Evolutionary conservation across 2,113 vertebrate species (phyloP).

Genomic region (Dolichotis patagonum): DNA sequence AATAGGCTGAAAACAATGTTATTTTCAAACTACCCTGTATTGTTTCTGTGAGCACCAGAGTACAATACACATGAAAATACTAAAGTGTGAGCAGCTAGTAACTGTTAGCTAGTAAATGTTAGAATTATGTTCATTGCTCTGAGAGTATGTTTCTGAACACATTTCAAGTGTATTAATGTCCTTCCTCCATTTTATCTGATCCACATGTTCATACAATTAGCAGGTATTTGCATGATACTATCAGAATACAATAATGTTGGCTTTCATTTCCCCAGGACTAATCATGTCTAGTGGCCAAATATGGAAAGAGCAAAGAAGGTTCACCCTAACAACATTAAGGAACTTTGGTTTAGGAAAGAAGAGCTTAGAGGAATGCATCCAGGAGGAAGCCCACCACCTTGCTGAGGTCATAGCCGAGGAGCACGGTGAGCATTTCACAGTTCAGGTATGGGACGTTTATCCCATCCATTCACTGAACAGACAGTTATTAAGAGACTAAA

Average conservation of each 20-base stretch:
- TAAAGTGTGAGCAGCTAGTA: not conserved
- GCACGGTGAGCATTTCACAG: constrained; percentile 81
- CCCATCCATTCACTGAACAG: not conserved
- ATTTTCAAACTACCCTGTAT: not conserved
- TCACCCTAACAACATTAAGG: constrained; percentile 79
- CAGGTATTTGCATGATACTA: not conserved
- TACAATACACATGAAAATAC: not conserved
- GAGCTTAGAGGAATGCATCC: constrained; percentile 84
- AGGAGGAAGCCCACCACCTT: constrained; percentile 86
- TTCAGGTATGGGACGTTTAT: not conserved
- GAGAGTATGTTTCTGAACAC: not conserved
- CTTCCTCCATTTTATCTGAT: not conserved
- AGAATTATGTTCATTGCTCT: not conserved
- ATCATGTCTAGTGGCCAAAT: constrained; percentile 66
- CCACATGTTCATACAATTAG: not conserved
- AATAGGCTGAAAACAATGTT: not conserved
- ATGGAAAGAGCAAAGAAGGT: constrained; percentile 77
- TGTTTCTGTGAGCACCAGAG: not conserved
- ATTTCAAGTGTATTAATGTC: not conserved
- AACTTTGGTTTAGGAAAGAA: constrained; percentile 87
- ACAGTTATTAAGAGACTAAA: not conserved
- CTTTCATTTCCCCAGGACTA: constrained; percentile 59
- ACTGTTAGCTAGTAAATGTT: not conserved
- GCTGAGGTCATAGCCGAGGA: constrained; percentile 83
- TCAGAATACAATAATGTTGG: not conserved